A percentile compares a stretch with the other conserved stretches of the same genome.
Evolutionary conservation across 2,113 vertebrate genomes (phyloP).

Genomic region (Amazona guildingii): DNA sequence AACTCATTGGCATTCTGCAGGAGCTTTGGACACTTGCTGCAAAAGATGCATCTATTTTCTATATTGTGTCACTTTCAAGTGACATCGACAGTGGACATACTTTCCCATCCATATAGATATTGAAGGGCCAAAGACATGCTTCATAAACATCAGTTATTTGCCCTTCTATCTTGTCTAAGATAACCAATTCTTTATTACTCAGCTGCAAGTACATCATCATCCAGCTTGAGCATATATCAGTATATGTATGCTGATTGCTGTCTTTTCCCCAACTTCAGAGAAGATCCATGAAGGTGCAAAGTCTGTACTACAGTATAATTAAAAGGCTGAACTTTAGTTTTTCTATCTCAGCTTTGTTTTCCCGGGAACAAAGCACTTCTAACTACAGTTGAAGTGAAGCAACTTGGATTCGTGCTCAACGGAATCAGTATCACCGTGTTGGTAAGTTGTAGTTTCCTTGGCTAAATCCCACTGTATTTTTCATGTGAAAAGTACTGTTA

Average conservation of each 20-base stretch:
- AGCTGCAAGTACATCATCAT: background rate
- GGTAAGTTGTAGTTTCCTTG: background rate
- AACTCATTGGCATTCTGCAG: background rate
- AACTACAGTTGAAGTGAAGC: background rate
- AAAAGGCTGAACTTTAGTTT: background rate
- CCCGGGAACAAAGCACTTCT: background rate
- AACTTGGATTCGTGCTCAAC: background rate
- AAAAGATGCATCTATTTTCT: background rate
- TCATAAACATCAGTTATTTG: background rate
- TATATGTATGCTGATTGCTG: background rate
- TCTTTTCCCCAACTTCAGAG: background rate
- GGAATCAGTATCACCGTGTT: background rate
- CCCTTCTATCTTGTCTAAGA: background rate
- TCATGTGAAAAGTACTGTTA: background rate
- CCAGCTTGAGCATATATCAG: background rate
- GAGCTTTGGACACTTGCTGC: background rate
- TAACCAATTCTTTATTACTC: background rate
- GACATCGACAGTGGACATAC: background rate
- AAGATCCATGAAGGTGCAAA: background rate
- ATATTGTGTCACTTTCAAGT: background rate
- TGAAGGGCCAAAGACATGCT: background rate
- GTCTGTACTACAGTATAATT: background rate
- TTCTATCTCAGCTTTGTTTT: background rate
- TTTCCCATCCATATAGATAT: background rate
- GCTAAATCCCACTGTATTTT: background rate